Base-by-base conservation (phyloP, 2,113 vertebrate species). In the Thryonomys swinderianus region DNA sequence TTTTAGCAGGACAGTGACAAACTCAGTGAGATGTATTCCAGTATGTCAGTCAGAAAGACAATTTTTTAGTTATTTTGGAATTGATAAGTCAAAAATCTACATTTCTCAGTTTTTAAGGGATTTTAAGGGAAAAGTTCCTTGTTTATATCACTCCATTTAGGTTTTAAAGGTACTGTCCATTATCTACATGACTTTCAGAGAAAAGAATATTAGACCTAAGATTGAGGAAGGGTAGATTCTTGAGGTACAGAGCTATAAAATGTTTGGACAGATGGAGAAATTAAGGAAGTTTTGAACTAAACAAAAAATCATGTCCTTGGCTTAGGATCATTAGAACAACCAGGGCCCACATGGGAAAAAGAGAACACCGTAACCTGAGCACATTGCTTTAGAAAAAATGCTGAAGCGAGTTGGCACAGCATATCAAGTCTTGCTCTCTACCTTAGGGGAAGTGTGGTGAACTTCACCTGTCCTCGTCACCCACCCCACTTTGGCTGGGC, bases 61-160 rank as follows among this genome's bases (percentile, higher is more conserved):
- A 51, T n/a, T 88, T 94, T 95, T 85, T 84, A 87, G 55, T 64
- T 79, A 34, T 88, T 79, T 90, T 76, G 53, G 66, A 90, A 94
- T 51, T 84, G 79, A 96, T 62, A 94, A 42, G n/a, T n/a, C 81
- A 92, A 93, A 90, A 92, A 95, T 91, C 40, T 17, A 86, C 16
- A 16, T 88, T 59, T 57, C 78, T 40, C 66, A 51, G n/a, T n/a
- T n/a, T n/a, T n/a, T 90, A 37, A 85, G 34, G 53, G 42, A 73
- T 64, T 37, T 45, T 69, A 90, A 93, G 40, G 61, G 69, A 90
- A 85, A 83, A n/a, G 6, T 78, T 76, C 34, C 45, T 69, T 91
- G 89, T 90, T 91, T n/a, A 45, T 85, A 57, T 87, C 64, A 69
- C 14, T 40, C 32, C 32, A n/a, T 74, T 40, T 53, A 55, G 86